A percentile compares a stretch with the other conserved stretches of the same genome.
Conservation (phyloP, 1,140 invertebrate species). For the Drosophila lacertosa region DNA sequence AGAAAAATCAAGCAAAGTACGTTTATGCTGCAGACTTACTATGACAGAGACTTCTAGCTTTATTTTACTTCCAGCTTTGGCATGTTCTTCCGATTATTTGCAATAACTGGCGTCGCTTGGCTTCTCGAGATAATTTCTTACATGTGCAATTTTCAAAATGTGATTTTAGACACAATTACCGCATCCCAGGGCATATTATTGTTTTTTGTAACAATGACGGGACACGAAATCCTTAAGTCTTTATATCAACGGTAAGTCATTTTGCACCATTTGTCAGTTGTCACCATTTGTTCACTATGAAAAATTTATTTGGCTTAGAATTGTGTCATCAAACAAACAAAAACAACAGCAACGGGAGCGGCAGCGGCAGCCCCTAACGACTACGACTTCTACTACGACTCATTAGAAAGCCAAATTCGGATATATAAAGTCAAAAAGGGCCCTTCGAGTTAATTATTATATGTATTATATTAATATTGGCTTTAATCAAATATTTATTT, state of each 20-base stretch:
- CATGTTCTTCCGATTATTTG: conserved; percentile 88
- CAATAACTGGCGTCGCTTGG: conserved; percentile 90
- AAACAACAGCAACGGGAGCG: no score
- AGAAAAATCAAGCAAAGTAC: conserved; percentile 30
- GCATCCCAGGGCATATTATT: conserved; percentile 85
- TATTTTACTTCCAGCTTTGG: conserved; percentile 85
- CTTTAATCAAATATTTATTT: no score
- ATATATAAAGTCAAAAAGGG: no score
- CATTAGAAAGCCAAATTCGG: no score
- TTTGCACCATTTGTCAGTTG: no score
- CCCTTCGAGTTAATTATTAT: no score
- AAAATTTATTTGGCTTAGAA: neutral
- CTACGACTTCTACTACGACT: no score
- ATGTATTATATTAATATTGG: no score
- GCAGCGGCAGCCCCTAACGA: no score
- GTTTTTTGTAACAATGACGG: conserved; percentile 85
- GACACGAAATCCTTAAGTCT: conserved; percentile 17
- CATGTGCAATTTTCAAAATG: neutral
- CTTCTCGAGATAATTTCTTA: conserved; percentile 86
- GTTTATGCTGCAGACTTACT: neutral
- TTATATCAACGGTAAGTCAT: conserved; percentile 39
- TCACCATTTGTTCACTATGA: no score
- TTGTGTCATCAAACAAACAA: no score
- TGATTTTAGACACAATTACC: conserved; percentile 33
- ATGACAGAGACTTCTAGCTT: neutral